Conservation (phyloP, 2,113 vertebrate genomes). For the Hippocampus mohnikei region DNA sequence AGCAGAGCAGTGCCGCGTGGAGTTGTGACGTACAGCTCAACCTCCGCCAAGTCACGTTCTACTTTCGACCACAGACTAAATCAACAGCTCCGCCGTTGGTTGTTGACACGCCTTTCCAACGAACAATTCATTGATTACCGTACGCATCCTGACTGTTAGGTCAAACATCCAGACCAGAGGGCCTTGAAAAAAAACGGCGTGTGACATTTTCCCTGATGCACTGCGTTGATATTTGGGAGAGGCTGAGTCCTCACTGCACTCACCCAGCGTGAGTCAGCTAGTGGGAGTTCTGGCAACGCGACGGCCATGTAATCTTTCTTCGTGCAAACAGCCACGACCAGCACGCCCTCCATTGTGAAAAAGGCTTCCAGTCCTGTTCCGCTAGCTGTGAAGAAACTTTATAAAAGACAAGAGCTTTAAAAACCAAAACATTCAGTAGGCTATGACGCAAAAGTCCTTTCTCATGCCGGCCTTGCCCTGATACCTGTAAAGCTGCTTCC, state of each 20-base stretch:
- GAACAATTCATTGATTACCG: neutral
- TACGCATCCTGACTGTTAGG: neutral
- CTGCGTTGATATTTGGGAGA: conserved; percentile 20
- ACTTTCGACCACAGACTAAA: neutral
- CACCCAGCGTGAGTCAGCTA: conserved; percentile 87
- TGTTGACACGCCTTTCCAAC: neutral
- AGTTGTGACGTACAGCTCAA: too few species aligned
- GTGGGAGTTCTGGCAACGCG: conserved; percentile 76
- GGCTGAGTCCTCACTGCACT: conserved; percentile 43
- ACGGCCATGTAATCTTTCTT: conserved; percentile 95
- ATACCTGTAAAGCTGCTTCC: conserved; percentile 96
- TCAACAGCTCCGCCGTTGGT: neutral
- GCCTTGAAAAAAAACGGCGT: neutral
- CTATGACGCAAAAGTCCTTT: neutral
- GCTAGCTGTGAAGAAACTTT: conserved; percentile 87
- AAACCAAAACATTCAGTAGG: neutral
- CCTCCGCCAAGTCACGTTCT: neutral
- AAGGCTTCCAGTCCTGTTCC: conserved; percentile 94
- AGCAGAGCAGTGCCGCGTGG: too few species aligned
- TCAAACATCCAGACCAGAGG: neutral
- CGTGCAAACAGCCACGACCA: conserved; percentile 96
- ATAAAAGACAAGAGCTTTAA: conserved; percentile 9
- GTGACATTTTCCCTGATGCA: conserved; percentile 1
- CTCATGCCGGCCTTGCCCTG: neutral
- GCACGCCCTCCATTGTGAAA: conserved; percentile 83